A percentile compares a stretch with the other conserved stretches of the same genome.
These are phyloP conservation scores for Tenebrosternarchus preto DNA, from an alignment of 2,113 vertebrate species.

Conservation along the genomic window DNA sequence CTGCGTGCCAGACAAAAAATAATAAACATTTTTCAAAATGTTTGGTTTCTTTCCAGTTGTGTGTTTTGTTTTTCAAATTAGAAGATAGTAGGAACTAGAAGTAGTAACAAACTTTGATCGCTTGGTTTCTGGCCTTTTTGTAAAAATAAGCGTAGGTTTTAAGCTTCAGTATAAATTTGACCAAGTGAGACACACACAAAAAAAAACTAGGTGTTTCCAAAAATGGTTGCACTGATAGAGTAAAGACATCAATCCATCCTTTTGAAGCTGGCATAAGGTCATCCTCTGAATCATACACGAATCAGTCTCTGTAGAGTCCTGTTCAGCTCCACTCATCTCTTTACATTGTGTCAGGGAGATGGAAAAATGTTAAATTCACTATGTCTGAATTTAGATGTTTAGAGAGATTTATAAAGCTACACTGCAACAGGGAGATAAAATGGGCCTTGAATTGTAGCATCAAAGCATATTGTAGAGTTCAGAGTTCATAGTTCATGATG, in stretches of 20 bases:
- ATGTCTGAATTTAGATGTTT: conserved; percentile 1
- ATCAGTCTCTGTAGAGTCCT: neutral
- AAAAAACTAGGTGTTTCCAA: neutral
- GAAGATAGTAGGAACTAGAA: no score
- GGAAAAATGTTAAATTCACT: neutral
- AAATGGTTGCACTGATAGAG: conserved; percentile 14
- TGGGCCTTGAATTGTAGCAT: neutral
- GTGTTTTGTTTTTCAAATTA: no score
- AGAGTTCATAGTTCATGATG: conserved; percentile 14
- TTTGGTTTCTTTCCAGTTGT: neutral
- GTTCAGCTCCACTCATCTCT: neutral
- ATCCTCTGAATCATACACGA: conserved; percentile 29
- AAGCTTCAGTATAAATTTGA: neutral
- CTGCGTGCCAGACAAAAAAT: neutral
- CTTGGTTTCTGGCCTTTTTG: neutral
- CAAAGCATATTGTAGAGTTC: neutral
- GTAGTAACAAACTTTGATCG: neutral
- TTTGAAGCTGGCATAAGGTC: conserved; percentile 21
- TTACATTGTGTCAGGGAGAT: neutral
- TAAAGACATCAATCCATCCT: conserved; percentile 16
- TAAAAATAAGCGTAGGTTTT: conserved; percentile 7
- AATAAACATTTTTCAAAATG: neutral
- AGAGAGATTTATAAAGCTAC: no score
- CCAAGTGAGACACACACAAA: neutral
- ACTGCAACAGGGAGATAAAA: neutral